A percentile compares a stretch with the other conserved stretches of the same genome.
These are phyloP conservation scores for Drosophila neonasuta DNA, from an alignment of 2,888 invertebrate species.

Conservation along the genomic window DNA sequence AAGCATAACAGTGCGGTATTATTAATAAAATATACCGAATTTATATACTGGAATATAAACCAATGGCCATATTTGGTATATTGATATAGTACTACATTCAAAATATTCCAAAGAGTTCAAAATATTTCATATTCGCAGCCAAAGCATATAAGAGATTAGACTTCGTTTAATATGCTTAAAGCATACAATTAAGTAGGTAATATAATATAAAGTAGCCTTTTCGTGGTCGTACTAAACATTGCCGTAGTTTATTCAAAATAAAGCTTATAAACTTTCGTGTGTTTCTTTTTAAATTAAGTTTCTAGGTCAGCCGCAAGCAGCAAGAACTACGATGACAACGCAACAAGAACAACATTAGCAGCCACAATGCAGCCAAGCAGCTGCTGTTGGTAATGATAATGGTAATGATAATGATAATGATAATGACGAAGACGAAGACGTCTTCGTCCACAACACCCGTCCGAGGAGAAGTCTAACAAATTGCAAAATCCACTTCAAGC, in stretches of 20 bases:
- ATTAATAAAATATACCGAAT: no score
- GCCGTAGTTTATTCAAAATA: constrained; percentile 74
- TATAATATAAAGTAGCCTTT: constrained; percentile 8
- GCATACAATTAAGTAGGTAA: constrained; percentile 44
- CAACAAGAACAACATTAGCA: constrained; percentile 33
- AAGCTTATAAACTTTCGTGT: constrained; percentile 56
- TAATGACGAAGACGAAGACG: constrained; percentile 11
- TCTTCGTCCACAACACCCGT: constrained; percentile 20
- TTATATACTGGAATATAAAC: no score
- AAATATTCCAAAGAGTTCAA: no score
- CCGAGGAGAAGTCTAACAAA: constrained; percentile 74
- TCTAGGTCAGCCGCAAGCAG: constrained; percentile 67
- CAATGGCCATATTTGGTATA: no score
- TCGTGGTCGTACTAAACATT: background rate
- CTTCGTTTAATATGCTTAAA: constrained; percentile 18
- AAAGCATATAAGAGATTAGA: background rate
- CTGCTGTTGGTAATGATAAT: constrained; percentile 68
- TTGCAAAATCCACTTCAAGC: constrained; percentile 75
- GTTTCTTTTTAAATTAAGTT: constrained; percentile 76
- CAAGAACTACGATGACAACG: constrained; percentile 26
- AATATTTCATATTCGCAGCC: constrained; percentile 39
- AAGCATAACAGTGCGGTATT: no score
- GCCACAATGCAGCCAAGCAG: constrained; percentile 60
- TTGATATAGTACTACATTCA: no score
- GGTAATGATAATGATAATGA: constrained; percentile 49